phyloP scores from a whole-genome alignment of 2,113 vertebrate species.

The Crotalus tigris region DNA sequence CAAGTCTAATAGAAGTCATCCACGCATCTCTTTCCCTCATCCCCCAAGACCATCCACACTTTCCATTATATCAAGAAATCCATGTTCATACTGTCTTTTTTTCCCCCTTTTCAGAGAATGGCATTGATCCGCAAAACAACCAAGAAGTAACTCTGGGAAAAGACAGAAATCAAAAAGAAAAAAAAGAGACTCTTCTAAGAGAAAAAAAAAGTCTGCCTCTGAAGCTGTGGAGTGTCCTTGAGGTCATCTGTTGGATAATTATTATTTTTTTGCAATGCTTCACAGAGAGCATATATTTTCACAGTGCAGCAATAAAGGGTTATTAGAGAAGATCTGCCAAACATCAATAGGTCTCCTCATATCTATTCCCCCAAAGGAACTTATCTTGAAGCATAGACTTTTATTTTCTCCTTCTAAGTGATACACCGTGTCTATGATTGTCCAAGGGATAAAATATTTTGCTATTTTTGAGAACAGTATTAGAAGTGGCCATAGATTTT shows the following conservation, averaged over 20 bases:
- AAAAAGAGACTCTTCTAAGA: conserved; percentile 47
- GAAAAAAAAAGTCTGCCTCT: conserved; percentile 41
- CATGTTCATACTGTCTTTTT: accelerated
- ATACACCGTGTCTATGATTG: conserved; percentile 64
- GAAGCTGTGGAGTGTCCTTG: conserved; percentile 52
- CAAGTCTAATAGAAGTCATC: not conserved
- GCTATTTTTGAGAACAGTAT: conserved; percentile 70
- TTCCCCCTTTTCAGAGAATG: conserved; percentile 85
- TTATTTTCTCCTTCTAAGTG: conserved; percentile 63
- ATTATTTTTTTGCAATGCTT: conserved; percentile 70
- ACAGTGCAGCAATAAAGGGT: conserved; percentile 74
- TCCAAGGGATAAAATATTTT: conserved; percentile 59
- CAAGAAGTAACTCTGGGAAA: conserved; percentile 85
- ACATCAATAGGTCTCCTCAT: conserved; percentile 35
- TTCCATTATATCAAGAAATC: not conserved
- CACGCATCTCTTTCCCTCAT: too few species aligned
- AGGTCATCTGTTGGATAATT: conserved; percentile 63
- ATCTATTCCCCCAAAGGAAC: conserved; percentile 36
- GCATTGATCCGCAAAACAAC: conserved; percentile 98
- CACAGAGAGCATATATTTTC: conserved; percentile 75
- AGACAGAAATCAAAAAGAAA: conserved; percentile 40
- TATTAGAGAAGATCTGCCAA: conserved; percentile 69
- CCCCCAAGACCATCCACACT: not conserved
- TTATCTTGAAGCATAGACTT: conserved; percentile 62
- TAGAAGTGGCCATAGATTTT: conserved; percentile 70